Conservation (phyloP, 2,797 vertebrate genomes). For the Chiropotes sagulatus region DNA sequence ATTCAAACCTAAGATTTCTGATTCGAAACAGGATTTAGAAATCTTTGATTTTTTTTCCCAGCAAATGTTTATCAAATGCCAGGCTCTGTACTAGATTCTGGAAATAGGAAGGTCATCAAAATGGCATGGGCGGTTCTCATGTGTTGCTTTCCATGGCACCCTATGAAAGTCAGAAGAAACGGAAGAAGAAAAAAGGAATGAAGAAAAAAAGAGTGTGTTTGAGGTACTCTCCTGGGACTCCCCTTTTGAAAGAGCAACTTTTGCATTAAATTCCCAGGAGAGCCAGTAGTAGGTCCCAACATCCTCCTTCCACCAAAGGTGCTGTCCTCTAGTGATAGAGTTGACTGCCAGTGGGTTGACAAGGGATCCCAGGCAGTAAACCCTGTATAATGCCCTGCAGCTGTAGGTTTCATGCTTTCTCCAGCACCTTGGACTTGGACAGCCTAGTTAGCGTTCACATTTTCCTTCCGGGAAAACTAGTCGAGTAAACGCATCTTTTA, state of each 20-base stretch:
- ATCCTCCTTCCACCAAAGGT: not conserved
- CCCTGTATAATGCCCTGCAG: not conserved
- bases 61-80: not conserved
- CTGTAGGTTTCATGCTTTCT: not conserved
- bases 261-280: not conserved
- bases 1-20: constrained; percentile 13
- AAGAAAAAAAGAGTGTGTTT: not conserved
- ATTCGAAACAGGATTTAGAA: constrained; percentile 34
- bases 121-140: not conserved
- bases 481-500: constrained; percentile 50
- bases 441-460: not conserved
- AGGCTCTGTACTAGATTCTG: not conserved
- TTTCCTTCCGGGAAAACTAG: constrained; percentile 40
- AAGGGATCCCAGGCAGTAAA: not conserved
- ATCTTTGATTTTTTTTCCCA: not conserved
- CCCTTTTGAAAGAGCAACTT: not conserved
- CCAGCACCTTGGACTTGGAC: not conserved
- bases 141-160: not conserved
- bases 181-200: not conserved
- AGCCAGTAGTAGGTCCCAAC: not conserved
- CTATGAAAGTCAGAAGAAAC: not conserved
- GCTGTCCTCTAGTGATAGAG: not conserved
- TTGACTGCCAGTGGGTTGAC: not conserved
- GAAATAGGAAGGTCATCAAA: not conserved
- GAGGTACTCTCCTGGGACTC: not conserved